phyloP scores from a whole-genome alignment of 2,113 vertebrate genomes.

The Naja naja region DNA sequence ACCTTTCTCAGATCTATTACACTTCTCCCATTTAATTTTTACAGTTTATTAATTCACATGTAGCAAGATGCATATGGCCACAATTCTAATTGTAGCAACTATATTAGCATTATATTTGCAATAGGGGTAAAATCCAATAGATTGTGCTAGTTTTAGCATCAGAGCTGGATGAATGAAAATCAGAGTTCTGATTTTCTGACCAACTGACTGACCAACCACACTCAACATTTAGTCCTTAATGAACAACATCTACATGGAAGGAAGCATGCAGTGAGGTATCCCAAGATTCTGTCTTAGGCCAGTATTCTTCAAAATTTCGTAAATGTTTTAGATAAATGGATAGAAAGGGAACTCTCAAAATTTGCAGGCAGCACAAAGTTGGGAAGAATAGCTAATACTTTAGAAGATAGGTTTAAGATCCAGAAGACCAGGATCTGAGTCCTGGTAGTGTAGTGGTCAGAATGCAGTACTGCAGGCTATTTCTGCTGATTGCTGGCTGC shows the following conservation, averaged over 20 bases:
- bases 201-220: neutral
- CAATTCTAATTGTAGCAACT: neutral
- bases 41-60: neutral
- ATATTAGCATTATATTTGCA: neutral
- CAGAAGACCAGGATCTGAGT: too few species aligned
- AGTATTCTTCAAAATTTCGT: neutral
- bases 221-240: neutral
- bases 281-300: neutral
- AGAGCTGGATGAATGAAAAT: neutral
- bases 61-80: neutral
- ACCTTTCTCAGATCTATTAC: neutral
- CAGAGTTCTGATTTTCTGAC: neutral
- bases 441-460: too few species aligned
- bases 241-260: neutral
- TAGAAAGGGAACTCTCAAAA: neutral
- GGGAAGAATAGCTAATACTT: too few species aligned
- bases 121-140: neutral
- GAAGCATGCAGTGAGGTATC: neutral
- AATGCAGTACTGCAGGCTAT: too few species aligned
- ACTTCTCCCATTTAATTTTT: neutral
- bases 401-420: too few species aligned
- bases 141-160: neutral
- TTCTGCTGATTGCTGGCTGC: too few species aligned
- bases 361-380: neutral
- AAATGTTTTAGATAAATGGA: neutral